These are phyloP conservation scores for Leptobrachium ailaonicum DNA, from an alignment of 2,113 vertebrate species.

Conservation along the genomic window DNA sequence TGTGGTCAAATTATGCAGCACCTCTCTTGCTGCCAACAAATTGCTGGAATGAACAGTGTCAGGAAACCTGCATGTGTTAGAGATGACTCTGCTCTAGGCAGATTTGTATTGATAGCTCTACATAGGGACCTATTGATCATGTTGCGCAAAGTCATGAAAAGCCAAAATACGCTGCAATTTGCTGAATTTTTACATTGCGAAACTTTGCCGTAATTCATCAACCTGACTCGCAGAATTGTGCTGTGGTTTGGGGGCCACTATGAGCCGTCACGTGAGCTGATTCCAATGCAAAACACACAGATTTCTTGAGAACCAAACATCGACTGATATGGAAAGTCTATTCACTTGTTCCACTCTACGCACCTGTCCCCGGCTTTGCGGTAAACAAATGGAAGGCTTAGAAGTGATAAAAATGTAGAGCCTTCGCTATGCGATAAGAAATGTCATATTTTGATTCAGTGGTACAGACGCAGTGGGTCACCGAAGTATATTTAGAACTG, in stretches of 20 bases:
- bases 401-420: too few species aligned
- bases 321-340: conserved; percentile 6
- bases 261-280: conserved; percentile 6
- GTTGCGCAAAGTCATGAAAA: conserved; percentile 48
- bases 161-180: conserved; percentile 40
- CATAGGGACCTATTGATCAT: conserved; percentile 49
- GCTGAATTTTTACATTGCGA: conserved; percentile 26
- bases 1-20: conserved; percentile 51
- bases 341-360: background rate
- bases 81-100: conserved; percentile 45
- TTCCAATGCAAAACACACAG: conserved; percentile 29
- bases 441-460: too few species aligned
- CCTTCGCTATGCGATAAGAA: too few species aligned
- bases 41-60: conserved; percentile 50
- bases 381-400: background rate
- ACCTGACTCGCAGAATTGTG: conserved; percentile 25
- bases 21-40: conserved; percentile 49
- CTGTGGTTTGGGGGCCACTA: conserved; percentile 20
- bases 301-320: conserved; percentile 20
- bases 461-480: too few species aligned
- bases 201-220: conserved; percentile 39
- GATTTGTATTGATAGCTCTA: conserved; percentile 49
- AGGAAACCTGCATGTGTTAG: conserved; percentile 49
- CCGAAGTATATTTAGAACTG: too few species aligned
- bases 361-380: background rate